Base-by-base conservation (phyloP, 2,113 vertebrate species). In the Polyodon spathula region DNA sequence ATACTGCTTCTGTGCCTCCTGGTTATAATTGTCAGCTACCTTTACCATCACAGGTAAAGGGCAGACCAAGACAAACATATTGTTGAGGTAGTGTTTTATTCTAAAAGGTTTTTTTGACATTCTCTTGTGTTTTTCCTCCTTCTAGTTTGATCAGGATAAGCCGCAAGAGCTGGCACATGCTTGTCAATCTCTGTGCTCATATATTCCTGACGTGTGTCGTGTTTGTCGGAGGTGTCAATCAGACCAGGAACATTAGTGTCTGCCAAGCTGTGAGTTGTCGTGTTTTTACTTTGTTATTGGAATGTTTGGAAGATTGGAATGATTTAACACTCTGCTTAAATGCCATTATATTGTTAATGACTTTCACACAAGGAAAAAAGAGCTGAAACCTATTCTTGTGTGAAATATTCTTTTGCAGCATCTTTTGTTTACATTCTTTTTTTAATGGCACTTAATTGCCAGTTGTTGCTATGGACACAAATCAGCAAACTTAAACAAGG, bases 121-220 rank as follows among this genome's bases (percentile, higher is more conserved):
- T 7, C 4, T 7, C 4, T 38, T 17, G 9, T 37, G 37, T 39
- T 8, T 9, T 9, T 57, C 5, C 51, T 62, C 64, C 68, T 59
- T 62, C 74, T 60, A 86, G 69, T 60, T 63, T 73, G 37, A 88
- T 97, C 66, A 86, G 90, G 9, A 90, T 99, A 67, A 98, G 95
- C 71, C 84, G 90, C 50, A 98, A 98, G 82, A 92, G 84, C 66
- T 97, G 95, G 95, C 95, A 99, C 77, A 98, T 98, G 95, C 73
- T 99, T 59, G 84, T 99, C 69, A 99, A 97, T 80, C 80, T 98
- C 66, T 92, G 90, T 70, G 85, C 94, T 70, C 96, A 99, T 80
- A 78, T 97, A 65, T 89, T 92, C 66, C 89, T 99, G 78, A 94
- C 92, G 4, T 92, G 92, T 16, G 86, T 80, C 53, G 89, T 95